phyloP scores from a whole-genome alignment of 2,888 invertebrate genomes.

The Pomacea canaliculata region DNA sequence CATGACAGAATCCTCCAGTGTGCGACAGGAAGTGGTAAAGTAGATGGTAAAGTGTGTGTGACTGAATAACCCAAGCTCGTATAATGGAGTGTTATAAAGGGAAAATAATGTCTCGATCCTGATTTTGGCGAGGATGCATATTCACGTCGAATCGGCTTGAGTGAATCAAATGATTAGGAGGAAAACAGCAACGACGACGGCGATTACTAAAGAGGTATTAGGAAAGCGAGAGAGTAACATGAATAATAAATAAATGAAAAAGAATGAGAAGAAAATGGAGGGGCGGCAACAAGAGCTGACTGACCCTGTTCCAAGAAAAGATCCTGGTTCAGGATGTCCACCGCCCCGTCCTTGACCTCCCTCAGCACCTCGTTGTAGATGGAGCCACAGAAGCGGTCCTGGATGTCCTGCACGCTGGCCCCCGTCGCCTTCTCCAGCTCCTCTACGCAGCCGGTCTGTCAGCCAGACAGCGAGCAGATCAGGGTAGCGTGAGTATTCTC shows the following conservation, averaged over 20 bases:
- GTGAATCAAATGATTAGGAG: too few relatives aligned
- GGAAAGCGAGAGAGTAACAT: constrained; percentile 1
- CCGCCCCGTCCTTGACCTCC: constrained; percentile 36
- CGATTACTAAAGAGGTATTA: not conserved
- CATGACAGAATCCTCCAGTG: too few relatives aligned
- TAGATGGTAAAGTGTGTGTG: too few relatives aligned
- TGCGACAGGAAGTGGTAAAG: too few relatives aligned
- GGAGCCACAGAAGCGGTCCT: constrained; percentile 43
- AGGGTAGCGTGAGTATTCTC: not conserved
- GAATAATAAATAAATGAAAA: not conserved
- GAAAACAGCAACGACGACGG: too few relatives aligned
- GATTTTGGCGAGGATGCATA: too few relatives aligned
- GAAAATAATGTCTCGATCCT: too few relatives aligned
- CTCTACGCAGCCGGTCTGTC: constrained; percentile 46
- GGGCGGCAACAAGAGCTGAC: constrained; percentile 1
- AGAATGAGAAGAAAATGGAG: not conserved
- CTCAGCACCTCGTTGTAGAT: constrained; percentile 48
- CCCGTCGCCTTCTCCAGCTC: constrained; percentile 30
- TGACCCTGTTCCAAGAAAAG: constrained; percentile 54
- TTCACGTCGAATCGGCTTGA: too few relatives aligned
- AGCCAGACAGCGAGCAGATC: not conserved
- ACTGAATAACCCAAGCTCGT: too few relatives aligned
- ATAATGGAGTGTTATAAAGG: too few relatives aligned
- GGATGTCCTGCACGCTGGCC: constrained; percentile 34
- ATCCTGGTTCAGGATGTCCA: constrained; percentile 38